Evolutionary conservation across 1,140 invertebrate genomes (phyloP), one percentile per base, ranked within the genome.

Genomic region (Pinna nobilis): DNA sequence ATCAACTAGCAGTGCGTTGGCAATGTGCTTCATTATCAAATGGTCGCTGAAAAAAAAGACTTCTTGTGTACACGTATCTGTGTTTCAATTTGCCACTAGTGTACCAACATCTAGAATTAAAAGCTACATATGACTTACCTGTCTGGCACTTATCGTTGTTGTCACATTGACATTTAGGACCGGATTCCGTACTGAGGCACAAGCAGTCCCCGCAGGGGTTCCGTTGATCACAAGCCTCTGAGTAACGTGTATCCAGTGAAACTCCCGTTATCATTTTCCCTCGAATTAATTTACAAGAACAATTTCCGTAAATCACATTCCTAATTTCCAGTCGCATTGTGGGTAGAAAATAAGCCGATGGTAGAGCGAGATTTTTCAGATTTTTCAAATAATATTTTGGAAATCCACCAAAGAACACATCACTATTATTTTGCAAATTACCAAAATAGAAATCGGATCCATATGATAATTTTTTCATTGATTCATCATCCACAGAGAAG

Each of bases 221-320:
- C 9, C 61, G 71, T 4, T 69, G 32, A 18, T 87, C 84, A 70
- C 86, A 87, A 13, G 77, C 70, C 70, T 87, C 86, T 32, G 15
- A 49, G n/a, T 69, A 71, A 6, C 50, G 37, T 15, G 44, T 41
- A 39, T 70, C 59, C 41, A 81, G 65, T 0, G 78, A 77, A 3
- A 35, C 32, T 7, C 79, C 75, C 0, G 79, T 74, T 1, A 85
- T 23, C 75, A 84, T 74, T n/a, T 39, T 53, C 2, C 72, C 85
- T 18, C 86, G 74, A 4, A 77, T 74, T 13, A 79, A 80, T 23
- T 77, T 65, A 59, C 86, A 88, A 7, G 86, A 77, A 76, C 86
- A 88, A 65, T 88, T 88, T 67, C 79, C 79, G 72, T 88, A 88
- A 9, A 87, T 66, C 1, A 88, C 82, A 71, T 88, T 88, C 53